Percentiles rank a stretch among this genome's conserved stretches.
Conservation (phyloP, 1,140 invertebrate species). For the Anastatus disparis region DNA sequence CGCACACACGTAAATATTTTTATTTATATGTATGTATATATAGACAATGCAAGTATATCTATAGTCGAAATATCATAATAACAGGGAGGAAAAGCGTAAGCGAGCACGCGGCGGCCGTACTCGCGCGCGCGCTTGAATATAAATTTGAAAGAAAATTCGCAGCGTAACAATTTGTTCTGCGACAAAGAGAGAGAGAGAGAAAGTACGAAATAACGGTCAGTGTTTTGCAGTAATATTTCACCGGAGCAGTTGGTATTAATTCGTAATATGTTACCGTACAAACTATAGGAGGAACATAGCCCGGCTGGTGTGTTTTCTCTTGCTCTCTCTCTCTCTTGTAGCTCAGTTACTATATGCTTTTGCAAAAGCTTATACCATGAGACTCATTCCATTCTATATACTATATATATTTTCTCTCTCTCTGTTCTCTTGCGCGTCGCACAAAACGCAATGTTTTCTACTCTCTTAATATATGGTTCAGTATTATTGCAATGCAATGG, state of each 20-base stretch:
- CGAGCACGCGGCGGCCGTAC: neutral
- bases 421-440: too few relatives aligned
- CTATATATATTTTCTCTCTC: constrained; percentile 24
- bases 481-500: constrained; percentile 69
- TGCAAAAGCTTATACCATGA: too few relatives aligned
- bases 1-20: neutral
- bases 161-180: constrained; percentile 54
- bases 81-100: neutral
- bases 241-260: constrained; percentile 69
- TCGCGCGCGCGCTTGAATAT: constrained; percentile 45
- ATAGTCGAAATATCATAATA: neutral
- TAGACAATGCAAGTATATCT: neutral
- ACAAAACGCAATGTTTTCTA: too few relatives aligned
- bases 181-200: neutral
- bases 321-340: too few relatives aligned
- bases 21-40: neutral
- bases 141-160: constrained; percentile 57
- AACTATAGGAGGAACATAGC: constrained; percentile 60
- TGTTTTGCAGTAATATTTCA: constrained; percentile 69
- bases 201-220: constrained; percentile 64
- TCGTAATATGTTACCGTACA: constrained; percentile 68
- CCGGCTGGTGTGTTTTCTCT: constrained; percentile 48
- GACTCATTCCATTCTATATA: too few relatives aligned
- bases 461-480: constrained; percentile 66
- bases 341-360: too few relatives aligned